phyloP scores from a whole-genome alignment of 2,797 vertebrate genomes.

The Spinibarbus caldwelli region DNA sequence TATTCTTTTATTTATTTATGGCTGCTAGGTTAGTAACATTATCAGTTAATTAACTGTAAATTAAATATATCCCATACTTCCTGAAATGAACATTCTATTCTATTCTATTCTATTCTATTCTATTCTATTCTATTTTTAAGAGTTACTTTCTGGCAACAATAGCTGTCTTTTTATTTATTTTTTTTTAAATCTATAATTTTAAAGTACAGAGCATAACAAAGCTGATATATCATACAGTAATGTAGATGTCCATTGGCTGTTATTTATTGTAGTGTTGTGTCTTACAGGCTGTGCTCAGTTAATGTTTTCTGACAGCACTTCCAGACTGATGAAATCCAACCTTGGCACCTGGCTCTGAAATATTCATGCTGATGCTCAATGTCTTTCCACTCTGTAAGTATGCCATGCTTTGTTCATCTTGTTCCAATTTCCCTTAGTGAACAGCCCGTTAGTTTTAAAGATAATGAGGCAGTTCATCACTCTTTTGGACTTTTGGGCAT shows the following conservation, averaged over 20 bases:
- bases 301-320: conserved; percentile 29
- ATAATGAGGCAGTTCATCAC: conserved; percentile 16
- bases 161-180: background rate
- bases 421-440: conserved; percentile 36
- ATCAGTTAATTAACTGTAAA: background rate
- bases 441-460: conserved; percentile 18
- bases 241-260: conserved; percentile 3
- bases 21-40: background rate
- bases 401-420: conserved; percentile 33
- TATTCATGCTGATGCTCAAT: conserved; percentile 36
- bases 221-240: background rate
- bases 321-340: conserved; percentile 34
- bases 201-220: background rate
- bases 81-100: background rate
- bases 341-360: conserved; percentile 33
- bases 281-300: conserved; percentile 28
- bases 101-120: background rate
- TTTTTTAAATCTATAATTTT: too few species aligned
- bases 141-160: background rate
- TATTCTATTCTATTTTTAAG: background rate
- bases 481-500: background rate
- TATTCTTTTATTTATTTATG: background rate
- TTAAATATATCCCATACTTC: background rate
- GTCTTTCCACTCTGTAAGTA: conserved; percentile 37
- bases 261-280: conserved; percentile 40